A percentile compares a stretch with the other conserved stretches of the same genome.
These are phyloP conservation scores for Callipepla squamata DNA, from an alignment of 2,113 vertebrate genomes.

Conservation along the genomic window DNA sequence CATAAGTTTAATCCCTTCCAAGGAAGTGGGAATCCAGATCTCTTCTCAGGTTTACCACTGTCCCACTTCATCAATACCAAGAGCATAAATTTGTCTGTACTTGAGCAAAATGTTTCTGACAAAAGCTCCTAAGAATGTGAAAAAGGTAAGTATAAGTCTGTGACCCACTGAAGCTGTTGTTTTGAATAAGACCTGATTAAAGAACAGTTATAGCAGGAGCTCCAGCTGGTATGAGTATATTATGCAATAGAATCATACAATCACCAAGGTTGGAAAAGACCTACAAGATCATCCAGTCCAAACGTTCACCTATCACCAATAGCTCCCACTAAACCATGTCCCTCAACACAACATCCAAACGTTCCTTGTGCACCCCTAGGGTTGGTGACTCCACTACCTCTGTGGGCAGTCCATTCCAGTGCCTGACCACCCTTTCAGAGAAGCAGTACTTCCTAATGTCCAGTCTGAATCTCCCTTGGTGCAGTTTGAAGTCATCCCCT, in stretches of 20 bases:
- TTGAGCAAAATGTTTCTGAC: neutral
- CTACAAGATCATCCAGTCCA: no score
- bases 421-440: no score
- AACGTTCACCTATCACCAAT: no score
- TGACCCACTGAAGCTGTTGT: neutral
- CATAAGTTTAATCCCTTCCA: neutral
- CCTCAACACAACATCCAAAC: no score
- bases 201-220: neutral
- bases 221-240: neutral
- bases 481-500: no score
- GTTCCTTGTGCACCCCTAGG: no score
- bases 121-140: neutral
- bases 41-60: neutral
- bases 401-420: no score
- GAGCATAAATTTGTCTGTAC: neutral
- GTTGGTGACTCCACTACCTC: no score
- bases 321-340: no score
- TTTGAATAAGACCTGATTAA: neutral
- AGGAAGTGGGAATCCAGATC: neutral
- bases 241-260: neutral
- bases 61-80: neutral
- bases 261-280: no score
- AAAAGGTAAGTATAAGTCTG: neutral
- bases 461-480: no score
- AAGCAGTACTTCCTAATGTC: no score